These are phyloP conservation scores for Sinocyclocheilus maitianheensis DNA, from an alignment of 2,113 vertebrate species.

Conservation along the genomic window DNA sequence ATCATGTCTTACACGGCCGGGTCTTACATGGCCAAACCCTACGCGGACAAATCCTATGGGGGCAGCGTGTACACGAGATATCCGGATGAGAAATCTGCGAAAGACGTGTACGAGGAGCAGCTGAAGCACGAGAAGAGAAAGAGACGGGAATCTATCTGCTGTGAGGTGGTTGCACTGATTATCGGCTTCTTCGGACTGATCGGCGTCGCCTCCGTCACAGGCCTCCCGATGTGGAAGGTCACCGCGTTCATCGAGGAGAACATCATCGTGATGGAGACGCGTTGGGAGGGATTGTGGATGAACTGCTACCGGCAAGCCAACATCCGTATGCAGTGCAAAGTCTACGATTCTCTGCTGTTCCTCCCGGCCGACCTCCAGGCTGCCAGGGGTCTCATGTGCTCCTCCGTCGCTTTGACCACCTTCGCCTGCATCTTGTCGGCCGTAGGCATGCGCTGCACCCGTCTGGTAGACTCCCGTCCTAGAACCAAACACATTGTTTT, in stretches of 20 bases:
- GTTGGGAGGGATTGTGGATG: conserved; percentile 97
- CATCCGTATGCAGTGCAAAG: conserved; percentile 86
- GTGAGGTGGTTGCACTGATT: conserved; percentile 80
- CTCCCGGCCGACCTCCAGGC: conserved; percentile 83
- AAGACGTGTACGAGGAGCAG: conserved; percentile 63
- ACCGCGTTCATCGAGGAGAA: conserved; percentile 86
- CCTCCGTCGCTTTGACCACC: conserved; percentile 69
- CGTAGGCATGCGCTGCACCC: conserved; percentile 80
- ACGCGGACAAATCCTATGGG: conserved; percentile 60
- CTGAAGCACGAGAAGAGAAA: conserved; percentile 68
- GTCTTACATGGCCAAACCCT: conserved; percentile 38
- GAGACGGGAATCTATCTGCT: conserved; percentile 63
- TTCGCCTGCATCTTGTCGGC: conserved; percentile 77
- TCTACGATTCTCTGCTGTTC: conserved; percentile 83
- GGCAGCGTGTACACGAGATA: conserved; percentile 67
- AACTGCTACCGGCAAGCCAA: conserved; percentile 86
- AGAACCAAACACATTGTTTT: conserved; percentile 75
- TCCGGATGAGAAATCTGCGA: conserved; percentile 62
- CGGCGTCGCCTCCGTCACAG: conserved; percentile 82
- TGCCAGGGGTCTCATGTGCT: conserved; percentile 86
- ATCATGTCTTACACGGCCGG: conserved; percentile 53
- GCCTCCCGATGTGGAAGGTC: conserved; percentile 94
- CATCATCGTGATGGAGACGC: conserved; percentile 80
- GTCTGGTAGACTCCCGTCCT: conserved; percentile 68
- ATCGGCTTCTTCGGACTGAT: conserved; percentile 82